Conservation (phyloP, 2,797 vertebrate genomes). For the Paramormyrops hopkinsi region DNA sequence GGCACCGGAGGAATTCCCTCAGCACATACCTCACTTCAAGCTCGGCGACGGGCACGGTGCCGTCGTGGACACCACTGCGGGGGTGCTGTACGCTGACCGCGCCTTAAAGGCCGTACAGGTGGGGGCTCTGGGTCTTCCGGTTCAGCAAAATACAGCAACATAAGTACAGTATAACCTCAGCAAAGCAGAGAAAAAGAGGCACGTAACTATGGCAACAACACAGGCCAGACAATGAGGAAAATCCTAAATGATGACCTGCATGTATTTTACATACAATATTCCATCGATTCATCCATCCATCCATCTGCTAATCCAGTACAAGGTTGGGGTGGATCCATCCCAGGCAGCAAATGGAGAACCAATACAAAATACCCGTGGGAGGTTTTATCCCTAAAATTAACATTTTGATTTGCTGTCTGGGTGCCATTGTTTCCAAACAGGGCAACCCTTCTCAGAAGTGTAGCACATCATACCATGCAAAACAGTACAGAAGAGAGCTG, state of each 20-base stretch:
- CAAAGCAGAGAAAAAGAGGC: background rate
- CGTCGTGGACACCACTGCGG: slow-evolving; percentile 64
- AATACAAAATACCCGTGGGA: background rate
- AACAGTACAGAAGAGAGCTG: background rate
- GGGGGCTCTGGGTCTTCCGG: slow-evolving; percentile 1
- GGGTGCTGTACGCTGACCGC: slow-evolving; percentile 76
- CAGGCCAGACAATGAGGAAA: background rate
- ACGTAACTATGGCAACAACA: background rate
- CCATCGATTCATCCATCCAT: background rate
- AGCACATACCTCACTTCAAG: slow-evolving; percentile 61
- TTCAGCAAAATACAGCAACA: background rate
- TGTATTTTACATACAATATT: background rate
- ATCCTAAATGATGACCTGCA: background rate
- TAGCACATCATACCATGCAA: background rate
- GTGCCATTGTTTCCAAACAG: background rate
- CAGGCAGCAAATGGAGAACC: background rate
- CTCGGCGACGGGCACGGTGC: slow-evolving; percentile 59
- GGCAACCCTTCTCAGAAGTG: background rate
- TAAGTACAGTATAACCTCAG: background rate
- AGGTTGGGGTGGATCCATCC: background rate
- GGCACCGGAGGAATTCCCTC: slow-evolving; percentile 48
- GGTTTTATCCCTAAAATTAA: background rate
- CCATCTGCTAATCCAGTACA: background rate
- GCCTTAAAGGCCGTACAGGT: slow-evolving; percentile 76
- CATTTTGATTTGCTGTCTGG: background rate